Conservation (phyloP, 2,113 vertebrate species). For the Clinocottus analis region DNA sequence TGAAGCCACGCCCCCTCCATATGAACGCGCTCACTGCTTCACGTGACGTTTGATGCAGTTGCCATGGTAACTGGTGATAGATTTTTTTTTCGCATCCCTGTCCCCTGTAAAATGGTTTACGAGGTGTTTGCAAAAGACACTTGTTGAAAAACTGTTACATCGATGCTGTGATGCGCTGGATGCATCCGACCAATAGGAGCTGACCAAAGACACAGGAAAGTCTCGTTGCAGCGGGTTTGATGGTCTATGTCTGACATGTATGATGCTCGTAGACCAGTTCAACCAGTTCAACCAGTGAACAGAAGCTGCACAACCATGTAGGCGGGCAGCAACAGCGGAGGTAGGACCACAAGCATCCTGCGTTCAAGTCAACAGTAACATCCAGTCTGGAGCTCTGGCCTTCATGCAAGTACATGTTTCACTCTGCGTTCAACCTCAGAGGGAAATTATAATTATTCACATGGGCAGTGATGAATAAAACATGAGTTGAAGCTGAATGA, state of each 20-base stretch:
- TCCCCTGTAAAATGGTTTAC: neutral
- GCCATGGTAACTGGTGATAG: conserved; percentile 52
- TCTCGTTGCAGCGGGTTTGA: neutral
- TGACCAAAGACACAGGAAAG: neutral
- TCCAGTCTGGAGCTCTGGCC: too few relatives aligned
- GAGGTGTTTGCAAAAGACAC: neutral
- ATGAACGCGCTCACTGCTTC: conserved; percentile 17
- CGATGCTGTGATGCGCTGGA: neutral
- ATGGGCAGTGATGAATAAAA: too few relatives aligned
- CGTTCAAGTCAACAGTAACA: neutral
- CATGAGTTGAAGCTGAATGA: too few relatives aligned
- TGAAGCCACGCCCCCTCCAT: conserved; percentile 29
- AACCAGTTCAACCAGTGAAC: neutral
- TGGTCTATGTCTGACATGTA: neutral
- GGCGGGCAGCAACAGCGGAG: too few relatives aligned
- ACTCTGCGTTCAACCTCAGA: too few relatives aligned
- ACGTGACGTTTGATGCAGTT: conserved; percentile 54
- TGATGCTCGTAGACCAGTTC: neutral
- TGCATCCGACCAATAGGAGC: neutral
- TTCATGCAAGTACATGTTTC: too few relatives aligned
- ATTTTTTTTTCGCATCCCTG: conserved; percentile 11
- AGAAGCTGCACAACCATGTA: neutral
- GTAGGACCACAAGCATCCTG: neutral
- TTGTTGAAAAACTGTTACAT: neutral
- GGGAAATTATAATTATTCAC: too few relatives aligned